Evolutionary conservation across 1,140 invertebrate species (phyloP).

Genomic region (Lutraria rhynchaena): DNA sequence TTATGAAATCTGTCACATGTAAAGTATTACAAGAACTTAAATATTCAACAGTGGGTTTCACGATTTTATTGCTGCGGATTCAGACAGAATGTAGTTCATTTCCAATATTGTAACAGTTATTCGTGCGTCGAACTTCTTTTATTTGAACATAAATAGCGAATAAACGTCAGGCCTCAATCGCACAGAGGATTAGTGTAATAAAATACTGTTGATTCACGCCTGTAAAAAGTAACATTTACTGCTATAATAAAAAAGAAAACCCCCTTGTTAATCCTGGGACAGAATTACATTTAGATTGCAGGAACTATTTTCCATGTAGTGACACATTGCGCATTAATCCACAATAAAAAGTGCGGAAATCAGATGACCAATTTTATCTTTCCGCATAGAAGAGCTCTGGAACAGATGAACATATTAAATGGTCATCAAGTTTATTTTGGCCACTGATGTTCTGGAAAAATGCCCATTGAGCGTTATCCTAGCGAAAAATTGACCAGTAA

Average conservation of each 20-base stretch:
- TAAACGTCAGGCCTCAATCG: constrained; percentile 2
- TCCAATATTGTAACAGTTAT: neutral
- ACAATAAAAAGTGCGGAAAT: constrained; percentile 7
- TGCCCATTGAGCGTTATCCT: constrained; percentile 24
- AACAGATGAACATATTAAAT: constrained; percentile 32
- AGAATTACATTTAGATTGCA: constrained; percentile 1
- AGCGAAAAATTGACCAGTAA: constrained; percentile 44
- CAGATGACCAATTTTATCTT: constrained; percentile 47
- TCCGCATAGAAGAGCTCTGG: constrained; percentile 25
- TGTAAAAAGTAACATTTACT: too few species aligned
- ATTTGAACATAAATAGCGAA: neutral
- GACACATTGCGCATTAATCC: constrained; percentile 37
- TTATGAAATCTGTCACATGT: constrained; percentile 13
- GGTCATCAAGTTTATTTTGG: constrained; percentile 29
- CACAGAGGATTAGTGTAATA: constrained; percentile 25
- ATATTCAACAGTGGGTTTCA: constrained; percentile 13
- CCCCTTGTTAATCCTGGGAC: constrained; percentile 6
- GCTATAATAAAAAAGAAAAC: neutral
- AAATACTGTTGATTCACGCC: constrained; percentile 4
- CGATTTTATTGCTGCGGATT: constrained; percentile 18
- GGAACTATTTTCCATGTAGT: constrained; percentile 14
- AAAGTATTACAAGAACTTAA: constrained; percentile 20
- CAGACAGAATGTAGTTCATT: constrained; percentile 6
- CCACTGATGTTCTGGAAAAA: constrained; percentile 30
- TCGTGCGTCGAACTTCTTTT: constrained; percentile 20